Base-by-base conservation (phyloP, 2,113 vertebrate genomes). In the Apodemus speciosus region DNA sequence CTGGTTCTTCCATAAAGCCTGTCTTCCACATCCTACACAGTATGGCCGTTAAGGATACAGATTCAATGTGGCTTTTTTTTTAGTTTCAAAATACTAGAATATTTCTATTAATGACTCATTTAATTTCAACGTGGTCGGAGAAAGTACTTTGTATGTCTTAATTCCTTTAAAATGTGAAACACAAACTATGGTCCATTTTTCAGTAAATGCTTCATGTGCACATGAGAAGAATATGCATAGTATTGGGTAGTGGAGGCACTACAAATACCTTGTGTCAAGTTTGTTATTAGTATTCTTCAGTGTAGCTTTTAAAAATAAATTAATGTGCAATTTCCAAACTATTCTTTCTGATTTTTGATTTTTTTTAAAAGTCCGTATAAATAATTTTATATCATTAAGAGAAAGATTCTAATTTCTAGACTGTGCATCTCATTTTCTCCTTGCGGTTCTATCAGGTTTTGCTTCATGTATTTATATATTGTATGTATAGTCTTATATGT, bases 11-110 rank as follows among this genome's bases (percentile, higher is more conserved):
- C 62, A n/a, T 3, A 3, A 27, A 88, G 18, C 66, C 76, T 68
- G 5, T 30, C 40, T 85, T 13, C 40, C 21, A 62, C 25, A 32
- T 6, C 46, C 38, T 69, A 25, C 9, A 51, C 25, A 66, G 56
- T 20, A 40, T 0, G 79, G 62, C 62, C 11, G 4, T 46, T 64
- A 62, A 80, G 3, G 2, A 32, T 10, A 51, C 49, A 51, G 53
- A 77, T 21, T 89, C 81, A n/a, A n/a, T 66, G 43, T 79, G n/a
- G n/a, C n/a, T n/a, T n/a, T n/a, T 90, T 62, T 60, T 72, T 79
- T 85, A 75, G 56, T 80, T 71, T 92, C 58, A 90, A 96, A 92
- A 84, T 85, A 85, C 35, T 86, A 66, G 32, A 56, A 81, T 56
- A 21, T 62, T 88, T 91, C 14, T 91, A 43, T 75, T 89, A 91